Evolutionary conservation across 2,888 invertebrate genomes (phyloP), one percentile per base, ranked within the genome.

Genomic region (Tetropium fuscum): DNA sequence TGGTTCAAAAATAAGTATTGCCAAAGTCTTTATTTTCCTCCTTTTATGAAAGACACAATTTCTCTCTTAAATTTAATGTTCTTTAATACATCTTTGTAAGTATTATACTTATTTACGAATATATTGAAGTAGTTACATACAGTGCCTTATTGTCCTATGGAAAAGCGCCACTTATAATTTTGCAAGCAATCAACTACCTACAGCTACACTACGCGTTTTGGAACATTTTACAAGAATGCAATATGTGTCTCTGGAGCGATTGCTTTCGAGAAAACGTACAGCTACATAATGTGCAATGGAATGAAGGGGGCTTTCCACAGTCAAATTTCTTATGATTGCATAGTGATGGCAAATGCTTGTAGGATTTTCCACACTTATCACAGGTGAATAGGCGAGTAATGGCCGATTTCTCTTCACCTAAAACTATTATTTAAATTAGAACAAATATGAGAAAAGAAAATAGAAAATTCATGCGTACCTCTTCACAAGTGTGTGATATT

Each of bases 301-400:
- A 83, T 22, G 78, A 77, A 0, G 80, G 82, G 27, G 80, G 79
- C 65, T 82, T 83, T 20, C 83, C 83, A 62, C 83, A 83, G 57
- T 82, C 82, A 54, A 81, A 74, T 60, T 78, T 78, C 68, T 79
- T 81, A 69, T 82, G 83, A 13, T 81, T 81, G 51, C 80, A 80
- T 20, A 83, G 66, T 11, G 80, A 79, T 30, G 76, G 74, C 60
- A 76, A 75, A 62, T 77, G 75, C 65, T 74, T 75, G 70, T 78
- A 78, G 54, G 74, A 87, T 82, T 91, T 92, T 58, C 89, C 89
- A 78, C 92, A 92, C 66, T 83, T 83, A 11, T 19, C 34, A 10
- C 48, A 48, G 8, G 48, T 48, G 22, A 36, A 48, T n/a, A n/a
- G n/a, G 0, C 48, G 20, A 11, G 48, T 3, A 3, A 10, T 8